phyloP scores from a whole-genome alignment of 2,888 invertebrate species.

The Omphaloscelis lunosa region DNA sequence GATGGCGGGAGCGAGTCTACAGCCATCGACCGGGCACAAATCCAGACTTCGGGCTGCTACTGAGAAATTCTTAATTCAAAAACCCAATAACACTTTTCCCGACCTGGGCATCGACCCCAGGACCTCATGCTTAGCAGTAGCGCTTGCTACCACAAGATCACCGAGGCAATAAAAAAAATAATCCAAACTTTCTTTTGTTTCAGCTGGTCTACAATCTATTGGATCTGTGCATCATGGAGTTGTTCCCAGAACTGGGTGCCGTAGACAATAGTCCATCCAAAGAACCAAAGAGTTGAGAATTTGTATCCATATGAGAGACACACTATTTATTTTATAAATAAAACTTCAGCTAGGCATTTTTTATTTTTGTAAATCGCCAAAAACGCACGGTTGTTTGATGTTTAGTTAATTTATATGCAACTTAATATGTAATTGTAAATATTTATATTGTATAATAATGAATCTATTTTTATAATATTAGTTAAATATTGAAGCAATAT shows the following conservation, averaged over 20 bases:
- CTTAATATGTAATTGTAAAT: slow-evolving; percentile 68
- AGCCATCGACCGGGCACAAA: no score
- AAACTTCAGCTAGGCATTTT: slow-evolving; percentile 56
- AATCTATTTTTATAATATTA: slow-evolving; percentile 84
- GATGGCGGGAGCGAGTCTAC: no score
- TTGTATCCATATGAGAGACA: slow-evolving; percentile 34
- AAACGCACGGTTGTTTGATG: slow-evolving; percentile 66
- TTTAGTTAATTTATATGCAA: slow-evolving; percentile 66
- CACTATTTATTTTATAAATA: slow-evolving; percentile 61
- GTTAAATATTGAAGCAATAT: slow-evolving; percentile 69
- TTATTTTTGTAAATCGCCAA: slow-evolving; percentile 62
- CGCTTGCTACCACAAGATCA: no score
- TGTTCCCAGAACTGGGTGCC: slow-evolving; percentile 93
- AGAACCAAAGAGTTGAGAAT: slow-evolving; percentile 80
- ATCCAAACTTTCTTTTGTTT: slow-evolving; percentile 65
- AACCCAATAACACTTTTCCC: no score
- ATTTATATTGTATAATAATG: slow-evolving; percentile 75
- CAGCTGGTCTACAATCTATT: slow-evolving; percentile 94
- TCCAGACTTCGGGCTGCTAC: no score
- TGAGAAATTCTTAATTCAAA: no score
- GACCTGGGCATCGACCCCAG: no score
- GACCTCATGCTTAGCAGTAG: no score
- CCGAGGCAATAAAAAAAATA: background rate
- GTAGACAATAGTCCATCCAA: slow-evolving; percentile 62
- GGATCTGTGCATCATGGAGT: slow-evolving; percentile 93